These are phyloP conservation scores for Gymnocypris eckloni DNA, from an alignment of 2,797 vertebrate species.

Conservation along the genomic window DNA sequence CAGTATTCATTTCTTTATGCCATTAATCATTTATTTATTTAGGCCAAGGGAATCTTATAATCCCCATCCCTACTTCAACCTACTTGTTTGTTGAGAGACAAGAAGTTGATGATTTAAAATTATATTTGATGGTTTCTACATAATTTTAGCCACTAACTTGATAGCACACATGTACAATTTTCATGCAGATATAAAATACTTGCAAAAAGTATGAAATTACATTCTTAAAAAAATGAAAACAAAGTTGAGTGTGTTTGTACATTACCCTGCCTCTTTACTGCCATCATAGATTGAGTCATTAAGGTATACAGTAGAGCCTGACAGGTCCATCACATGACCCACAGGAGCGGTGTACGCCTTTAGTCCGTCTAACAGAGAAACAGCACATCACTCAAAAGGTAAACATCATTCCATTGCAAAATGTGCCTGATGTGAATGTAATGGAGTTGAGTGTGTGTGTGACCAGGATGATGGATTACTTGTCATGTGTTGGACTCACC, in stretches of 20 bases:
- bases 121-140: not conserved
- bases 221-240: not conserved
- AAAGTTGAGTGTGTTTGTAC: not conserved
- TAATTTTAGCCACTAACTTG: not conserved
- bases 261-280: constrained; percentile 83
- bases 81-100: not conserved
- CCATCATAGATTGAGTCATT: constrained; percentile 95
- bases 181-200: not conserved
- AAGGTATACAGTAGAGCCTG: constrained; percentile 80
- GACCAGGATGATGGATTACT: constrained; percentile 7
- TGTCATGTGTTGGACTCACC: constrained; percentile 74
- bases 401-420: not conserved
- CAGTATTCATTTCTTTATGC: not conserved
- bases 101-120: not conserved
- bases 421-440: not conserved
- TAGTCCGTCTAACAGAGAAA: constrained; percentile 80
- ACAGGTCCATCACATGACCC: constrained; percentile 87
- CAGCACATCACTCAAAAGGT: constrained; percentile 1
- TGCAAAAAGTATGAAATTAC: not conserved
- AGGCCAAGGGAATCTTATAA: not conserved
- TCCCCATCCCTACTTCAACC: not conserved
- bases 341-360: constrained; percentile 87
- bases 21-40: not conserved
- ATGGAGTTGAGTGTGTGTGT: not conserved
- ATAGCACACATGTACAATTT: not conserved